Conservation (phyloP, 2,113 vertebrate species). For the Mellivora capensis region DNA sequence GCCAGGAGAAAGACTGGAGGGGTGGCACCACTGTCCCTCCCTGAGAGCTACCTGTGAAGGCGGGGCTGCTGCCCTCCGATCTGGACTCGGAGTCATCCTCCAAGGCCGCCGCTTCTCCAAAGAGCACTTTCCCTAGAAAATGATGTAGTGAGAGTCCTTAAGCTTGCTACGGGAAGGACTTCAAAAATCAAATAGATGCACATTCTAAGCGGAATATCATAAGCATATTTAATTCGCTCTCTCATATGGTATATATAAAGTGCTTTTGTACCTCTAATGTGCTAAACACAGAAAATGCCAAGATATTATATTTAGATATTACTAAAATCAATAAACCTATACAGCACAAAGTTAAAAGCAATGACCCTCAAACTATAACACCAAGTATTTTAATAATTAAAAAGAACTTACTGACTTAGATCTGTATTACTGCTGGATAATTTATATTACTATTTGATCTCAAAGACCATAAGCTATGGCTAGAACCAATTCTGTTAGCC, state of each 20-base stretch:
- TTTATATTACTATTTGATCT: neutral
- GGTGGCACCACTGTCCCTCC: neutral
- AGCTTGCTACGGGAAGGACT: neutral
- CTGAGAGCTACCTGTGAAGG: conserved; percentile 87
- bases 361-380: neutral
- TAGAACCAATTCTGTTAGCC: neutral
- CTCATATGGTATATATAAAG: fast-evolving
- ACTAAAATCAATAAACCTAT: neutral
- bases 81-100: conserved; percentile 92
- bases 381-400: neutral
- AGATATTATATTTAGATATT: neutral
- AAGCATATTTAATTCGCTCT: neutral
- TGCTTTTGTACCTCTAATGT: neutral
- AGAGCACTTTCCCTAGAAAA: conserved; percentile 90
- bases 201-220: neutral
- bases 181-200: neutral
- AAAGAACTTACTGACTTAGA: neutral
- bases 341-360: neutral
- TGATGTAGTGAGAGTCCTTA: neutral
- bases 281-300: neutral
- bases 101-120: conserved; percentile 92
- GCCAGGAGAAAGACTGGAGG: neutral
- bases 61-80: conserved; percentile 86
- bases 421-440: neutral
- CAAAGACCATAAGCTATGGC: neutral